Conservation (phyloP, 1,140 invertebrate species). For the Lineus longissimus region DNA sequence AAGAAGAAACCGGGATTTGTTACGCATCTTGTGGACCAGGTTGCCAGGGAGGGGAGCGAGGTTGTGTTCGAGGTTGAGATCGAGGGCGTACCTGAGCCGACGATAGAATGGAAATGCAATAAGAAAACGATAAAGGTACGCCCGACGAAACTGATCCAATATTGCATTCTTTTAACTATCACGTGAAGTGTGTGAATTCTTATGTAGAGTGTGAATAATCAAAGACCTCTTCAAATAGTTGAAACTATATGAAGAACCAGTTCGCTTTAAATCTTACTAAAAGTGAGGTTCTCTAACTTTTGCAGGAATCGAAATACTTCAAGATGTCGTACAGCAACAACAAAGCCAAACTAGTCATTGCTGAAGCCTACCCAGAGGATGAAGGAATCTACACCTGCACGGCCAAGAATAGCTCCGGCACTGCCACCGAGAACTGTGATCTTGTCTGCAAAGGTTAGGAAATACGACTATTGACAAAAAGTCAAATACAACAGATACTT, state of each 20-base stretch:
- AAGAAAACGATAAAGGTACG: slow-evolving; percentile 37
- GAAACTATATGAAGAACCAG: no score
- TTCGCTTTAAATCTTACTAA: no score
- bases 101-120: slow-evolving; percentile 39
- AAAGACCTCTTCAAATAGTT: no score
- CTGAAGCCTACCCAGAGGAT: slow-evolving; percentile 93
- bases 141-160: neutral
- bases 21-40: slow-evolving; percentile 38
- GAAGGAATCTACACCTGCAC: slow-evolving; percentile 79
- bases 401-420: slow-evolving; percentile 33
- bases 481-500: neutral
- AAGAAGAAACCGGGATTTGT: slow-evolving; percentile 23
- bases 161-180: neutral
- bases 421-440: slow-evolving; percentile 26
- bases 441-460: slow-evolving; percentile 24
- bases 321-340: slow-evolving; percentile 31
- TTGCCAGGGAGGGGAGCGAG: slow-evolving; percentile 44
- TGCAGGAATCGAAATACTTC: slow-evolving; percentile 42
- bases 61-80: slow-evolving; percentile 52
- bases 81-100: slow-evolving; percentile 34
- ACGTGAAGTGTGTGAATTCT: no score
- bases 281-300: slow-evolving; percentile 7
- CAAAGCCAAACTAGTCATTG: slow-evolving; percentile 71
- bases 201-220: no score
- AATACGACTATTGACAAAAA: no score